A percentile compares a stretch with the other conserved stretches of the same genome.
phyloP scores from a whole-genome alignment of 2,113 vertebrate genomes.

The Oncorhynchus gorbuscha region DNA sequence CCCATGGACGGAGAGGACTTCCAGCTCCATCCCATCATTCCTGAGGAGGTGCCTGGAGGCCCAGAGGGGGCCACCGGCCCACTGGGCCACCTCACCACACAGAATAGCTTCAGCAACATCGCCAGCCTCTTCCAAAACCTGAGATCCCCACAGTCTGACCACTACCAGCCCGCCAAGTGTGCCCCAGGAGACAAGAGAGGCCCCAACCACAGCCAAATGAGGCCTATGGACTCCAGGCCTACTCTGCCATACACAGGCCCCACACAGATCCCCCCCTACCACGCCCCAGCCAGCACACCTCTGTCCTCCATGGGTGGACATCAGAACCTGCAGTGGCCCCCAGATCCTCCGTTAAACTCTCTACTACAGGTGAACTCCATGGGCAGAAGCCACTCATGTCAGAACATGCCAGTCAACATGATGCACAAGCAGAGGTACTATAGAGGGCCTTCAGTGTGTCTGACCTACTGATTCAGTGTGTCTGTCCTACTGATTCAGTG shows the following conservation, averaged over 20 bases:
- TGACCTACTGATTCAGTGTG: too few species aligned
- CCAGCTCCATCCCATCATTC: constrained; percentile 90
- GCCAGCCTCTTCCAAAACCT: constrained; percentile 87
- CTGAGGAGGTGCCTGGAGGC: constrained; percentile 74
- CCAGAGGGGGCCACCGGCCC: constrained; percentile 61
- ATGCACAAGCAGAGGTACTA: constrained; percentile 83
- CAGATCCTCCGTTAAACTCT: constrained; percentile 85
- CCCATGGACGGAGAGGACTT: constrained; percentile 99
- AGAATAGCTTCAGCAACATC: constrained; percentile 84
- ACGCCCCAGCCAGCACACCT: constrained; percentile 78
- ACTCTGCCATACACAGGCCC: constrained; percentile 64
- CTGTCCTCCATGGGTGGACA: constrained; percentile 89
- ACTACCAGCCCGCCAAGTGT: constrained; percentile 64
- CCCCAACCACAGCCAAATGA: constrained; percentile 52
- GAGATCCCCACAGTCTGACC: constrained; percentile 54
- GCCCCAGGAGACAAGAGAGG: constrained; percentile 69
- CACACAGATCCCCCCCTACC: constrained; percentile 72
- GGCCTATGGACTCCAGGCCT: constrained; percentile 49
- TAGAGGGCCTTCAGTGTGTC: background rate
- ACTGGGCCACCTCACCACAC: constrained; percentile 39
- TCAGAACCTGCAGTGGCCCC: constrained; percentile 91
- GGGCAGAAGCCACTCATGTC: constrained; percentile 53
- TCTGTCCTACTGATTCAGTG: too few species aligned
- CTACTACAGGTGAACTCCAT: constrained; percentile 66
- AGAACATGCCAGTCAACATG: constrained; percentile 56